Evolutionary conservation across 1,140 invertebrate genomes (phyloP).

Genomic region (Drosophila miranda): DNA sequence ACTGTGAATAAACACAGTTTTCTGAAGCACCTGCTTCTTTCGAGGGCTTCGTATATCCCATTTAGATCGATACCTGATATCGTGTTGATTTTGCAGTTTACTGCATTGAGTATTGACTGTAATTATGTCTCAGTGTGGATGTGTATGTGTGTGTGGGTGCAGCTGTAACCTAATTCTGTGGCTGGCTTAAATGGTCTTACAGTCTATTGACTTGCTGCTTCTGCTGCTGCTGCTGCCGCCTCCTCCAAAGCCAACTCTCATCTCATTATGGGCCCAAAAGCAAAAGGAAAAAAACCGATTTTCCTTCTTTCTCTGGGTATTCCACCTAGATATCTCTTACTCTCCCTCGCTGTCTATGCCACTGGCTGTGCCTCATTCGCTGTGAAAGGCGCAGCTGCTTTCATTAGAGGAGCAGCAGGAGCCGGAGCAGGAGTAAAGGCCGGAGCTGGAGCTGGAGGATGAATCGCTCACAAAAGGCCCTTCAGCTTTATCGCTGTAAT

Average conservation of each 20-base stretch:
- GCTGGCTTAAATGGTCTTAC: conserved; percentile 72
- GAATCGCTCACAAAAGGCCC: conserved; percentile 68
- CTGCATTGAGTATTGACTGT: conserved; percentile 41
- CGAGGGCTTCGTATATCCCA: conserved; percentile 12
- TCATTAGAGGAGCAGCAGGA: conserved; percentile 53
- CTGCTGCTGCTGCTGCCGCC: conserved; percentile 44
- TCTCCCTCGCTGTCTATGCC: conserved; percentile 10
- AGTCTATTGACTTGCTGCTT: conserved; percentile 70
- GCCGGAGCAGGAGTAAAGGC: neutral
- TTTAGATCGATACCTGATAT: conserved; percentile 56
- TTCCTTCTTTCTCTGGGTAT: neutral
- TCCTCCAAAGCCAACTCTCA: conserved; percentile 27
- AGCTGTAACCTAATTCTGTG: conserved; percentile 67
- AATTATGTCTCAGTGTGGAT: conserved; percentile 37
- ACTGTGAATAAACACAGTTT: conserved; percentile 79
- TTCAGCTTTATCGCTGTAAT: conserved; percentile 80
- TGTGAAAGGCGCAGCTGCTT: conserved; percentile 65
- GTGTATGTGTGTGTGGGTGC: conserved; percentile 21
- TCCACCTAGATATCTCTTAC: conserved; percentile 36
- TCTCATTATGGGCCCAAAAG: conserved; percentile 46
- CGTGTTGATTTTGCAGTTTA: conserved; percentile 67
- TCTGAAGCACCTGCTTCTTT: conserved; percentile 45
- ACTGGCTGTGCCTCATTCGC: too few species aligned
- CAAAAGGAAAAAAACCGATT: conserved; percentile 8
- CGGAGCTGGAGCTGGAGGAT: conserved; percentile 8